A percentile compares a stretch with the other conserved stretches of the same genome.
Evolutionary conservation across 2,797 vertebrate genomes (phyloP).

Genomic region (Pyrocephalus nanus): DNA sequence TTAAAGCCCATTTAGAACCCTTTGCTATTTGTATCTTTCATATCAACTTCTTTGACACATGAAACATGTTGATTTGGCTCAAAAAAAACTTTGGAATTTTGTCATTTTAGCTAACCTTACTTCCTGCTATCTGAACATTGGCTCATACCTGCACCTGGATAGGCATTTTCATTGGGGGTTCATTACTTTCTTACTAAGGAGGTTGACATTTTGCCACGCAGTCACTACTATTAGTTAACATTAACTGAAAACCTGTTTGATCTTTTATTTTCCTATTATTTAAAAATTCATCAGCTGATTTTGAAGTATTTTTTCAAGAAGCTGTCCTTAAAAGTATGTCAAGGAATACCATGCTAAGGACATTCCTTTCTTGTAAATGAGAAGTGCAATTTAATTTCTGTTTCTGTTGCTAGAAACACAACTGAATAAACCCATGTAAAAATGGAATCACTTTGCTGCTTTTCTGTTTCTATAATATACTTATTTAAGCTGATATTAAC

Average conservation of each 20-base stretch:
- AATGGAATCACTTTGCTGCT: not conserved
- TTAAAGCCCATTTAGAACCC: not conserved
- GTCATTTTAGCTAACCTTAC: not conserved
- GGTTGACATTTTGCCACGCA: not conserved
- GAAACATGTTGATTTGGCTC: not conserved
- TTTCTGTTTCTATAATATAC: not conserved
- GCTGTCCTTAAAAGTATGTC: not conserved
- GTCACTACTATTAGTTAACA: not conserved
- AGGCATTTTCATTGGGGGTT: not conserved
- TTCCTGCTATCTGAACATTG: not conserved
- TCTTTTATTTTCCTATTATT: not conserved
- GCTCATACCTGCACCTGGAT: not conserved
- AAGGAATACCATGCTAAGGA: not conserved
- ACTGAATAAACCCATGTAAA: not conserved
- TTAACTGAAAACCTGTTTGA: not conserved
- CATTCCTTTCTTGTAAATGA: not conserved
- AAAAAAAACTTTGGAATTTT: not conserved
- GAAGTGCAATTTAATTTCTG: not conserved
- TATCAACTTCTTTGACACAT: not conserved
- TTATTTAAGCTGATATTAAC: not conserved
- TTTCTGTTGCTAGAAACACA: constrained; percentile 2
- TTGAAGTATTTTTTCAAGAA: not conserved
- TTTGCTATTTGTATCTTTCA: not conserved
- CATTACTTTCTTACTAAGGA: not conserved
- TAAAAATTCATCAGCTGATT: not conserved